Evolutionary conservation across 1,140 invertebrate genomes (phyloP).

Genomic region (Lepidurus packardi): DNA sequence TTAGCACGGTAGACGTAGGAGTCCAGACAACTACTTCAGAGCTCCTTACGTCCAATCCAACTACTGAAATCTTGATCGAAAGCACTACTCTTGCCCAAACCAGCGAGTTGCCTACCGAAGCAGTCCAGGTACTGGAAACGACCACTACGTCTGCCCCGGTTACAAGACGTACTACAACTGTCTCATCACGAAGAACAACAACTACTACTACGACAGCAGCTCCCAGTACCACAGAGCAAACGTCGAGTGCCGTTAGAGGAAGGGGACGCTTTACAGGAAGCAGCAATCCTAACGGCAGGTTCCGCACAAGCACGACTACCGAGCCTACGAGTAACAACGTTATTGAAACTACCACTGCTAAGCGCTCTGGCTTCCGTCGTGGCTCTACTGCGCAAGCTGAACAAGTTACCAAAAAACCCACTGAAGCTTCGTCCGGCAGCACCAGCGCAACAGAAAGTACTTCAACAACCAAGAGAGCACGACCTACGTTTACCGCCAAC

Average conservation of each 20-base stretch:
- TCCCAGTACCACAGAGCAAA: background rate
- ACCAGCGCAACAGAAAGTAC: background rate
- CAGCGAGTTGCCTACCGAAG: background rate
- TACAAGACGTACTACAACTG: constrained; percentile 23
- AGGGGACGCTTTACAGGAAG: background rate
- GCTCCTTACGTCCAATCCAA: background rate
- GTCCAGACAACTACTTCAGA: background rate
- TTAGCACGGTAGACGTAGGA: background rate
- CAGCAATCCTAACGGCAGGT: background rate
- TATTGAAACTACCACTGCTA: background rate
- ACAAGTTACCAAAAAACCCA: background rate
- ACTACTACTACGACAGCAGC: constrained; percentile 24
- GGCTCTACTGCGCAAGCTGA: background rate
- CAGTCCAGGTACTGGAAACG: background rate
- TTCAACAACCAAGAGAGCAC: background rate
- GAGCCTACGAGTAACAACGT: background rate
- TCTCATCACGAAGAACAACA: background rate
- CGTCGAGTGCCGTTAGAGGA: background rate
- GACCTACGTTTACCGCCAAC: background rate
- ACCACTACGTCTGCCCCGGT: background rate
- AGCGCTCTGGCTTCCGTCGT: constrained; percentile 8
- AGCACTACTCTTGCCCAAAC: background rate
- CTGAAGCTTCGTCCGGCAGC: background rate
- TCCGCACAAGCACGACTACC: background rate
- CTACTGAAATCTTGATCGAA: background rate